Conservation (phyloP, 2,797 vertebrate species). For the Lithobates sylvaticus region DNA sequence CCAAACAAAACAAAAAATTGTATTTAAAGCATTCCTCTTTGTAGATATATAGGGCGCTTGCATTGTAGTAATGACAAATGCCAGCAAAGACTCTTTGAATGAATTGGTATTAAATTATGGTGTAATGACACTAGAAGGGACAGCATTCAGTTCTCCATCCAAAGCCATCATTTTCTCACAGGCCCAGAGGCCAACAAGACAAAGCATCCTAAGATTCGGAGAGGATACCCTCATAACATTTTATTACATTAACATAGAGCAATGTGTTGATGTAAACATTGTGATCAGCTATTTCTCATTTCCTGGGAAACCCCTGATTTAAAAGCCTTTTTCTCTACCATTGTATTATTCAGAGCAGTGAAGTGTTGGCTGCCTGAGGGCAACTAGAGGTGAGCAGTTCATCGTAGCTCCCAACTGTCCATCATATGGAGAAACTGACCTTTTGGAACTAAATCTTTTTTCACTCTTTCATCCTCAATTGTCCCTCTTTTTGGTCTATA, state of each 20-base stretch:
- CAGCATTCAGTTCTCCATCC: neutral
- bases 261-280: constrained; percentile 1
- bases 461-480: neutral
- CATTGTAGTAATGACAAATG: constrained; percentile 3
- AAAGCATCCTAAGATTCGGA: neutral
- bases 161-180: constrained; percentile 28
- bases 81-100: constrained; percentile 1
- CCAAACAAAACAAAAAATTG: constrained; percentile 14
- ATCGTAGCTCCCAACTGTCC: neutral
- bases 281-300: neutral
- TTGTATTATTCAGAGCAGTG: neutral
- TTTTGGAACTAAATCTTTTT: too few species aligned
- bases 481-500: neutral
- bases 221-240: neutral
- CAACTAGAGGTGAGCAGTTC: neutral
- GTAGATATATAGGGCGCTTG: neutral
- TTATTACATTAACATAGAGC: neutral
- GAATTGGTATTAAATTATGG: constrained; percentile 30
- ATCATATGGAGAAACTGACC: neutral
- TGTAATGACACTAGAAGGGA: neutral
- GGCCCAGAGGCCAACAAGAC: neutral
- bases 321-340: neutral
- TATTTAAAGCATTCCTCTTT: neutral
- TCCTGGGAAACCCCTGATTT: neutral
- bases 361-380: neutral